Conservation (phyloP, 2,113 vertebrate species). For the Chionomys nivalis region DNA sequence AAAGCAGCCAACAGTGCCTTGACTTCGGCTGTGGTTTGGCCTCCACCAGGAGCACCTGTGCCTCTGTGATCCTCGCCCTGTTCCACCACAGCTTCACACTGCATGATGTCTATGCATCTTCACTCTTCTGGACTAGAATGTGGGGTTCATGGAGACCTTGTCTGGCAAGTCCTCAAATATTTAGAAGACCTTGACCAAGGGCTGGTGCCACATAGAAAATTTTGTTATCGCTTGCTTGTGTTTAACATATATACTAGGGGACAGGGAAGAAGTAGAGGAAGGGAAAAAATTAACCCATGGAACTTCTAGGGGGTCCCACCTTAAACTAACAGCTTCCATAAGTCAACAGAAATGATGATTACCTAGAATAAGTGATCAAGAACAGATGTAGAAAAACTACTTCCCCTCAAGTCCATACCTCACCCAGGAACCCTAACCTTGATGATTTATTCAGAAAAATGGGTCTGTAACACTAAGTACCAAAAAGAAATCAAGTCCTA, state of each 20-base stretch:
- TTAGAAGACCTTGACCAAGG: background rate
- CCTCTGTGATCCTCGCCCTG: background rate
- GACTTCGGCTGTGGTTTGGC: background rate
- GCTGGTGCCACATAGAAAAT: background rate
- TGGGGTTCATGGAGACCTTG: background rate
- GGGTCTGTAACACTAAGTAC: background rate
- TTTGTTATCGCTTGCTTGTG: background rate
- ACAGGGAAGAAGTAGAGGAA: background rate
- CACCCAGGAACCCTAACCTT: background rate
- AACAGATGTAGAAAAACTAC: background rate
- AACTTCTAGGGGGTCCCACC: too few relatives aligned
- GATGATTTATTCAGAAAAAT: background rate
- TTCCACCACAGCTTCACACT: background rate
- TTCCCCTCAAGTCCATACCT: background rate
- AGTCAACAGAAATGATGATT: background rate
- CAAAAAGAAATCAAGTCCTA: background rate
- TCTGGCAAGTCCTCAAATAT: background rate
- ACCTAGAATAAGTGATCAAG: background rate
- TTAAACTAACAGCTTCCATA: background rate
- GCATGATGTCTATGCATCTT: too few relatives aligned
- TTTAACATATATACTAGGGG: background rate
- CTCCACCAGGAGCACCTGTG: background rate
- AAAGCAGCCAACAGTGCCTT: background rate
- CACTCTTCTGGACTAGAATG: background rate
- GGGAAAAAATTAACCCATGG: background rate